Percentiles rank a stretch among this genome's conserved stretches.
These are phyloP conservation scores for Clistopyga incitator DNA, from an alignment of 2,888 invertebrate genomes.

Conservation along the genomic window DNA sequence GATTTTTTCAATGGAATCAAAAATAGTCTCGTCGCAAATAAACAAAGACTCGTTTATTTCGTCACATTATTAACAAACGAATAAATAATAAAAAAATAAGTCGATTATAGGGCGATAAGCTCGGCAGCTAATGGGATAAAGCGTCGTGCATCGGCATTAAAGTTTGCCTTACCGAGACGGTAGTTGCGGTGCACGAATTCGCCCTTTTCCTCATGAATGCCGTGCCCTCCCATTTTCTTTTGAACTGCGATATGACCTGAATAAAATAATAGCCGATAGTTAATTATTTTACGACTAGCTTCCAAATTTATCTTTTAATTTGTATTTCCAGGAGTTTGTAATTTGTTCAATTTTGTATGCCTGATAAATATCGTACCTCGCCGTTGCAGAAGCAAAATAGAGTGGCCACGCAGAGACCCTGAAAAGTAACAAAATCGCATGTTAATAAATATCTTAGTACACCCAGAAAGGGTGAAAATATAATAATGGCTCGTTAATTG, in stretches of 20 bases:
- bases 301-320: too few species aligned
- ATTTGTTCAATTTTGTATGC: not conserved
- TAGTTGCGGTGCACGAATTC: slow-evolving; percentile 94
- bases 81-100: slow-evolving; percentile 36
- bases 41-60: not conserved
- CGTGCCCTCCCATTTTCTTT: slow-evolving; percentile 91
- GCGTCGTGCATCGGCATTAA: slow-evolving; percentile 65
- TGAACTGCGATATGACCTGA: slow-evolving; percentile 91
- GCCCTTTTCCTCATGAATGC: slow-evolving; percentile 90
- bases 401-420: slow-evolving; percentile 96
- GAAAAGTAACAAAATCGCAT: slow-evolving; percentile 79
- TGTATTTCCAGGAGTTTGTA: too few species aligned
- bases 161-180: slow-evolving; percentile 92
- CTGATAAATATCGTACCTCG: slow-evolving; percentile 89
- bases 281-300: not conserved
- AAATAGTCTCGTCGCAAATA: slow-evolving; percentile 1
- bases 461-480: not conserved
- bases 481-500: not conserved
- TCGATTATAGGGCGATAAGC: slow-evolving; percentile 40
- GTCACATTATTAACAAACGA: slow-evolving; percentile 25
- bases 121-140: slow-evolving; percentile 53
- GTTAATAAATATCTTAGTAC: not conserved
- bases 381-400: slow-evolving; percentile 98
- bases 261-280: slow-evolving; percentile 40
- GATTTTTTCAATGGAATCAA: not conserved